These are phyloP conservation scores for Pleuronectes platessa DNA, from an alignment of 2,113 vertebrate genomes.

Conservation along the genomic window DNA sequence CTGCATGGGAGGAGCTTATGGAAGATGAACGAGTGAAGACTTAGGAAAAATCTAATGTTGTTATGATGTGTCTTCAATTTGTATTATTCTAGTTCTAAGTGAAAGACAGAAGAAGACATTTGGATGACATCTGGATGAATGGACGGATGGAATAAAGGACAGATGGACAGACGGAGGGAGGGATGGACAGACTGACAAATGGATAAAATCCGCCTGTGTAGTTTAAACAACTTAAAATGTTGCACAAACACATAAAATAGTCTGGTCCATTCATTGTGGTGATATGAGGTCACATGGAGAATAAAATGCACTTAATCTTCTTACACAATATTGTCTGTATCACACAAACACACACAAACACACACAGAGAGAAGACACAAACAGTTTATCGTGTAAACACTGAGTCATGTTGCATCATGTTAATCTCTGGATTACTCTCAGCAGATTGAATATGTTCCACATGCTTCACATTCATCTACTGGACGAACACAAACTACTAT, in stretches of 20 bases:
- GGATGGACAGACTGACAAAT: no score
- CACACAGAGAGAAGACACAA: neutral
- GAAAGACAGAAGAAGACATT: no score
- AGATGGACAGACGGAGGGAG: no score
- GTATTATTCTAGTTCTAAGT: no score
- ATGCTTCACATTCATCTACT: neutral
- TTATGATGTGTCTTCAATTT: no score
- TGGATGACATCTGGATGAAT: no score
- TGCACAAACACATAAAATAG: neutral
- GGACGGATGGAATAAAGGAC: no score
- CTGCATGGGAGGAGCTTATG: no score
- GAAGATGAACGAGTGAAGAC: neutral
- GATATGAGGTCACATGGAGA: neutral
- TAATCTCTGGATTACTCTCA: neutral
- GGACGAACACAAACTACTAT: neutral
- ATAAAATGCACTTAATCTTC: constrained; percentile 24
- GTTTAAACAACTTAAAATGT: no score
- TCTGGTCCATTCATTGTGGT: neutral
- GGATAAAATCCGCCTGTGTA: no score
- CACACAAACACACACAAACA: neutral
- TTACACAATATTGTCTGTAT: neutral
- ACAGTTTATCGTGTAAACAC: constrained; percentile 7
- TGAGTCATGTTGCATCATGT: neutral
- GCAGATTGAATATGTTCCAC: constrained; percentile 19
- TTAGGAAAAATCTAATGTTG: neutral